These are phyloP conservation scores for Drosophila sproati DNA, from an alignment of 1,140 invertebrate genomes.

Conservation along the genomic window DNA sequence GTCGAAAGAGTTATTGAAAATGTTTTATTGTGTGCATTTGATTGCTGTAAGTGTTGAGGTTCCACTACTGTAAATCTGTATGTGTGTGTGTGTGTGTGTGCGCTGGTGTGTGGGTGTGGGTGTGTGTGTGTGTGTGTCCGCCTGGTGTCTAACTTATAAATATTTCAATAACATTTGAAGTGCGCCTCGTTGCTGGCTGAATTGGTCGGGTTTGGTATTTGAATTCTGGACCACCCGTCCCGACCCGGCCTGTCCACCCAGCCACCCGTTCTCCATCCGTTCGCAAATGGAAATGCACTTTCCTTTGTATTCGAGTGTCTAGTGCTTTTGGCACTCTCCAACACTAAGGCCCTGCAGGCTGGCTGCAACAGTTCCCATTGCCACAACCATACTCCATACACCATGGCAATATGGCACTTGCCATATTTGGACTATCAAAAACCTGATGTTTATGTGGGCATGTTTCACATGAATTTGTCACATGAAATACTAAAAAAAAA, in stretches of 20 bases:
- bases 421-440: slow-evolving; percentile 70
- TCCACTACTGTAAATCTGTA: slow-evolving; percentile 1
- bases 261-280: not conserved
- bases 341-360: not conserved
- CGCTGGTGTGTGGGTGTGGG: slow-evolving; percentile 18
- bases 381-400: slow-evolving; percentile 8
- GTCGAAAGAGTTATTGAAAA: slow-evolving; percentile 83
- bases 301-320: slow-evolving; percentile 77
- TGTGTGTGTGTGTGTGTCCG: slow-evolving; percentile 45
- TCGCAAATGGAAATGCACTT: slow-evolving; percentile 76
- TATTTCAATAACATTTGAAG: slow-evolving; percentile 83
- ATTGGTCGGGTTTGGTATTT: slow-evolving; percentile 23
- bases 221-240: slow-evolving; percentile 4
- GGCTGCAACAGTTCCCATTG: slow-evolving; percentile 9
- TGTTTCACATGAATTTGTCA: no score
- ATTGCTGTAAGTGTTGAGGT: slow-evolving; percentile 79
- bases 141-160: slow-evolving; percentile 80
- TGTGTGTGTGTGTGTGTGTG: slow-evolving; percentile 3
- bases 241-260: not conserved
- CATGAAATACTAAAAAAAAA: not conserved
- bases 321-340: slow-evolving; percentile 70
- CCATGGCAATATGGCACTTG: slow-evolving; percentile 51
- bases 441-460: no score
- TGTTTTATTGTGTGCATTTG: slow-evolving; percentile 83
- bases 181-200: slow-evolving; percentile 60